Conservation (phyloP, 2,888 invertebrate genomes). For the Plutella xylostella region DNA sequence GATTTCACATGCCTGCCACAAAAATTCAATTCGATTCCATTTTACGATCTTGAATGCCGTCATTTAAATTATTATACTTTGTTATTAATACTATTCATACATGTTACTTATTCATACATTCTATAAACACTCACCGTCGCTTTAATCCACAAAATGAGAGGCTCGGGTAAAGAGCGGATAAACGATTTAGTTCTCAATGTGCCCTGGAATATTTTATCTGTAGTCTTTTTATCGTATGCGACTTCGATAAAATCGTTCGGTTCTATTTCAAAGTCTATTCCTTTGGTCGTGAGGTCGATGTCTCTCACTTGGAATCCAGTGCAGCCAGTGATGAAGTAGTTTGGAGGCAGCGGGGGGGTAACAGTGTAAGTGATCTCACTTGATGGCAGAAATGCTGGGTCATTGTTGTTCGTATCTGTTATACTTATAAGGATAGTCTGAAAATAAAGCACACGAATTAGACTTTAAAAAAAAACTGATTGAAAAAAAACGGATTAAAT, state of each 20-base stretch:
- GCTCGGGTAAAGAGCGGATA: constrained; percentile 42
- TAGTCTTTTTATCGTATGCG: constrained; percentile 26
- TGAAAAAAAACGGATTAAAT: too few species aligned
- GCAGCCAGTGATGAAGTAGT: constrained; percentile 46
- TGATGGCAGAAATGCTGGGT: constrained; percentile 42
- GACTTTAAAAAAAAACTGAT: too few species aligned
- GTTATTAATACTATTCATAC: too few species aligned
- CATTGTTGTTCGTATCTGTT: constrained; percentile 60
- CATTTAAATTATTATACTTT: too few species aligned
- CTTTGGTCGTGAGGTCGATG: constrained; percentile 61
- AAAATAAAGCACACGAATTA: too few species aligned
- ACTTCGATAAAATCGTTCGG: constrained; percentile 49
- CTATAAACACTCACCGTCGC: constrained; percentile 43
- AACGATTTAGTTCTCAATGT: constrained; percentile 37
- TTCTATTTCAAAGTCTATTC: constrained; percentile 42
- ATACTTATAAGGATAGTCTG: constrained; percentile 48
- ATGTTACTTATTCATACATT: too few species aligned
- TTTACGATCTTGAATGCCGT: too few species aligned
- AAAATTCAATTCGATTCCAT: too few species aligned
- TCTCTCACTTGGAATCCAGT: constrained; percentile 54
- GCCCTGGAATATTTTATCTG: constrained; percentile 43
- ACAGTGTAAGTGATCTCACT: constrained; percentile 40
- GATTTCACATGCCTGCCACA: too few species aligned
- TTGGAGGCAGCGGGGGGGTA: constrained; percentile 58
- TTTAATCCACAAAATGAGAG: constrained; percentile 35